A percentile compares a stretch with the other conserved stretches of the same genome.
phyloP scores from a whole-genome alignment of 2,797 vertebrate genomes.

The Peromyscus eremicus region DNA sequence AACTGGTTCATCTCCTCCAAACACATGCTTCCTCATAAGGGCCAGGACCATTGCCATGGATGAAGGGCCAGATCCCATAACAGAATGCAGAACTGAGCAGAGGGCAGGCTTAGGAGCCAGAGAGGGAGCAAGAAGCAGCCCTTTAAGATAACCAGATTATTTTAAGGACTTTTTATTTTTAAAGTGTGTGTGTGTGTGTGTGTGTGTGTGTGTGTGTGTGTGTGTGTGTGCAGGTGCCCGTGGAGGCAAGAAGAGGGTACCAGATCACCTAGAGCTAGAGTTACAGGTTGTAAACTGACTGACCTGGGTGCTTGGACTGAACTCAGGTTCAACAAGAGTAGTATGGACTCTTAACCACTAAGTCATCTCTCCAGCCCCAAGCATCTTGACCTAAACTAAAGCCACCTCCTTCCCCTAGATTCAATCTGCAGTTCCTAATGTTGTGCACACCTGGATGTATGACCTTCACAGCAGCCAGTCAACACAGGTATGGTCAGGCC shows the following conservation, averaged over 20 bases:
- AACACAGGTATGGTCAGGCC: neutral
- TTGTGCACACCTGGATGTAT: neutral
- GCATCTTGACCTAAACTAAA: neutral
- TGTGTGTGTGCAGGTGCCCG: too few relatives aligned
- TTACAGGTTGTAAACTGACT: neutral
- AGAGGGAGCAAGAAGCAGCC: neutral
- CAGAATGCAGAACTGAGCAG: neutral
- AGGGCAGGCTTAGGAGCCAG: neutral
- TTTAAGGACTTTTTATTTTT: neutral
- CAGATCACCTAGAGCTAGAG: neutral
- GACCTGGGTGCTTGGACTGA: neutral
- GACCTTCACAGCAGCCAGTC: neutral
- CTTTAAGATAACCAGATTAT: neutral
- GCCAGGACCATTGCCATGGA: too few relatives aligned
- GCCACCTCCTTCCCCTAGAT: neutral
- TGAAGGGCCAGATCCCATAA: neutral
- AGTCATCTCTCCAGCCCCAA: neutral
- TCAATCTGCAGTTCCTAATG: neutral
- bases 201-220: neutral
- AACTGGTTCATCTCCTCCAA: conserved; percentile 7
- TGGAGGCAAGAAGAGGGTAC: too few relatives aligned
- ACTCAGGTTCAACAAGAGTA: neutral
- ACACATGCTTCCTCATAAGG: neutral
- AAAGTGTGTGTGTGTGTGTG: neutral
- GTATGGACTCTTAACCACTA: neutral